Evolutionary conservation across 2,888 invertebrate species (phyloP), one percentile per base, ranked within the genome.

Genomic region (Autographa gamma): DNA sequence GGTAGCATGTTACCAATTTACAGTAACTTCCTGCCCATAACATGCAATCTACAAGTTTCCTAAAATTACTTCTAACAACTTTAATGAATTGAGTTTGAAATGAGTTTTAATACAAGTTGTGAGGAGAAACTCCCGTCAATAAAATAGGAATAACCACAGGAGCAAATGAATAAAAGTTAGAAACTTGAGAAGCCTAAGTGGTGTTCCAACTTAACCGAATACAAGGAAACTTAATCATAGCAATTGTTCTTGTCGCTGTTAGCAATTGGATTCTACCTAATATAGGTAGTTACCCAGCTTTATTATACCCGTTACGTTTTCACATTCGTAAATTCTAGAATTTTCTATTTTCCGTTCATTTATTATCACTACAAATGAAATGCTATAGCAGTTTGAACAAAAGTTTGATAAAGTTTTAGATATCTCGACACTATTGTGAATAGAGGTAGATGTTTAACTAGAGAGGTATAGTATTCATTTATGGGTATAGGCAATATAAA

Each of bases 41-140:
- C 68, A 71, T 64, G 75, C 63, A 11, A 72, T 63, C 19, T 66
- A 1, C 31, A 66, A 41, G 18, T 18, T 69, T 11, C 18, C 61
- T 70, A 56, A 67, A 72, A 69, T 72, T 60, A 72, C 65, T 65
- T 61, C 13, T 52, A 32, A 63, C 34, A 38, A 69, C 63, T 77
- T 75, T n/a, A 66, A 75, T 75, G 18, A 60, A 63, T 67, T 60
- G 43, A 67, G 43, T 69, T 63, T 38, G 54, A n/a, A 61, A 31
- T 18, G 54, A 62, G 61, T 59, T 69, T 61, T 32, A 58, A 61
- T 56, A 64, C 38, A 69, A 69, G 41, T 63, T 38, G 9, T 25
- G 48, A 38, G 25, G 52, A 31, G 63, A 34, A 19, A 64, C 34
- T 67, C 32, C 9, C 18, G 34, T 14, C 58, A 73, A 64, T 68